Base-by-base conservation (phyloP, 2,797 vertebrate species). In the Anisognathus igniventris region DNA sequence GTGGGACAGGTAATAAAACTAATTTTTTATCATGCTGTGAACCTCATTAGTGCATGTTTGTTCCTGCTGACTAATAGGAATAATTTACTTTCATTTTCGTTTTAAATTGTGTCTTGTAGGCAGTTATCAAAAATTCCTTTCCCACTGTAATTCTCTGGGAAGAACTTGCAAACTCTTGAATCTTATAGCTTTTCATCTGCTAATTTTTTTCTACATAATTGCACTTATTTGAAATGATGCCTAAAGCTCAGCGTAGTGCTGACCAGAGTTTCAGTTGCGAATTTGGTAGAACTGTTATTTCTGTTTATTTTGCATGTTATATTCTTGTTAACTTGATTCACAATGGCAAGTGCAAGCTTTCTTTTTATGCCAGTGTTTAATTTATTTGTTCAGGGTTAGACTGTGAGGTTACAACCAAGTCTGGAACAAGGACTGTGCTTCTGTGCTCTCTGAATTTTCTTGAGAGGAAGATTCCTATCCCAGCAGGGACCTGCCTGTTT, bases 21-120 rank as follows among this genome's bases (percentile, higher is more conserved):
- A 35, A 47, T 30, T 80, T 87, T 95, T 96, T 91, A 53, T 91
- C 91, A 30, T 45, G 58, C 78, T 90, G 37, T 83, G 91, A 90
- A 70, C 85, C 62, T 88, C 54, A 31, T 95, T 94, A 80, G 73
- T 88, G 13, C 61, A 2, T 65, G 76, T 80, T 91, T 91, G 68
- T 90, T 94, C 81, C 81, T 5, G 27, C 75, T 93, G 83, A 73
- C 83, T 95, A 90, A 44, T 68, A 74, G 77, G 61, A 93, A 53
- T 94, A 94, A 90, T 88, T 94, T 3, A 21, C 70, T 83, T 47
- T 75, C 33, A 20, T 65, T 88, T 94, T 92, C 28, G 17, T 75
- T 81, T 82, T 58, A 82, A 76, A 72, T 61, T 72, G 28, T 86
- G 51, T 75, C 85, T 92, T 86, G 30, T 75, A 78, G 66, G 53